Evolutionary conservation across 2,113 vertebrate species (phyloP).

Genomic region (Anas platyrhynchos): DNA sequence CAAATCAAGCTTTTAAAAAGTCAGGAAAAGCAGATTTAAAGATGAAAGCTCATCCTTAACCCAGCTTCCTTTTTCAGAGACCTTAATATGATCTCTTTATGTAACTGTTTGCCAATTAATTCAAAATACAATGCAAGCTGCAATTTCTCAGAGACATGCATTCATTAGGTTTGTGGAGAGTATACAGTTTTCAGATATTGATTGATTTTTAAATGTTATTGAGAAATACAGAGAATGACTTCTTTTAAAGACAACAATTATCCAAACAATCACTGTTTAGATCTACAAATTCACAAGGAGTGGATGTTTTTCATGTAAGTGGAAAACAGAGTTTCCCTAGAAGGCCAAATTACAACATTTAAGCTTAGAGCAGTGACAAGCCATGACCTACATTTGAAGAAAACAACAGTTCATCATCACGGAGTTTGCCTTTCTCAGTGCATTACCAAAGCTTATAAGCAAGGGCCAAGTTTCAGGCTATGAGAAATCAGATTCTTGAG

Average conservation of each 20-base stretch:
- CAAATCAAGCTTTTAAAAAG: constrained; percentile 61
- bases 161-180: constrained; percentile 33
- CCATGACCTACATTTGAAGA: neutral
- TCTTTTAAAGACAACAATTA: constrained; percentile 29
- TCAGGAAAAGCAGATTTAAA: constrained; percentile 64
- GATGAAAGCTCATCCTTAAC: constrained; percentile 65
- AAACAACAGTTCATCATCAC: neutral
- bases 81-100: constrained; percentile 69
- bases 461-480: neutral
- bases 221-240: neutral
- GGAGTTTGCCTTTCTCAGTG: neutral
- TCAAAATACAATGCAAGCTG: constrained; percentile 50
- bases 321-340: neutral
- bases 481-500: neutral
- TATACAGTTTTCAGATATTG: constrained; percentile 4
- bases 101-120: constrained; percentile 69
- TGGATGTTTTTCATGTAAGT: neutral
- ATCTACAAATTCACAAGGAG: neutral
- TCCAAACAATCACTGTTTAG: neutral
- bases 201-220: constrained; percentile 52
- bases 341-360: neutral
- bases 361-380: neutral
- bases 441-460: neutral
- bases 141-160: neutral
- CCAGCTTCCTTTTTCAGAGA: constrained; percentile 61